Percentiles rank a stretch among this genome's conserved stretches.
Evolutionary conservation across 2,113 vertebrate species (phyloP).

Genomic region (Coregonus clupeaformis): DNA sequence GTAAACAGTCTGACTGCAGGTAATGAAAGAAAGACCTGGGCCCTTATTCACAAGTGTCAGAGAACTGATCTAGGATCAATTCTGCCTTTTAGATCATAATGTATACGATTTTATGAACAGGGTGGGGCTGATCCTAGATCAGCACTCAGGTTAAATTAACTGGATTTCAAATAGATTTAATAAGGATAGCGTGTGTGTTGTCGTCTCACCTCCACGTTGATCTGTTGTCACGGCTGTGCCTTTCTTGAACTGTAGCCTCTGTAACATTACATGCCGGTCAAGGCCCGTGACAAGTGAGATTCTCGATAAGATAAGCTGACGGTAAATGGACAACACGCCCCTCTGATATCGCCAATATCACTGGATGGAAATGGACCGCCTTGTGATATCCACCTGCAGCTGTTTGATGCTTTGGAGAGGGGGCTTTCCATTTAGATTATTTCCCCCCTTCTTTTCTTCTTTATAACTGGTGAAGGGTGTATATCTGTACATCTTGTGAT

Average conservation of each 20-base stretch:
- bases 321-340: neutral
- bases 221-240: too few species aligned
- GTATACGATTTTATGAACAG: too few species aligned
- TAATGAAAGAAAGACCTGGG: neutral
- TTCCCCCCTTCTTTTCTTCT: too few species aligned
- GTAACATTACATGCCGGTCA: neutral
- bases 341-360: neutral
- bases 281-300: neutral
- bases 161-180: neutral
- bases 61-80: too few species aligned
- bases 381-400: slow-evolving; percentile 1
- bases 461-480: slow-evolving; percentile 1
- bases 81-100: too few species aligned
- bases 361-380: slow-evolving; percentile 3
- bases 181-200: neutral
- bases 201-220: neutral
- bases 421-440: neutral
- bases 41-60: too few species aligned
- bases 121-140: too few species aligned
- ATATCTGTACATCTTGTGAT: slow-evolving; percentile 13
- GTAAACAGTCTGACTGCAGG: neutral
- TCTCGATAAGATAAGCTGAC: slow-evolving; percentile 7
- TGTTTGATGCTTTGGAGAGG: slow-evolving; percentile 9
- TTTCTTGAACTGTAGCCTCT: neutral
- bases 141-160: neutral